These are phyloP conservation scores for Morelia viridis DNA, from an alignment of 2,797 vertebrate species.

Conservation along the genomic window DNA sequence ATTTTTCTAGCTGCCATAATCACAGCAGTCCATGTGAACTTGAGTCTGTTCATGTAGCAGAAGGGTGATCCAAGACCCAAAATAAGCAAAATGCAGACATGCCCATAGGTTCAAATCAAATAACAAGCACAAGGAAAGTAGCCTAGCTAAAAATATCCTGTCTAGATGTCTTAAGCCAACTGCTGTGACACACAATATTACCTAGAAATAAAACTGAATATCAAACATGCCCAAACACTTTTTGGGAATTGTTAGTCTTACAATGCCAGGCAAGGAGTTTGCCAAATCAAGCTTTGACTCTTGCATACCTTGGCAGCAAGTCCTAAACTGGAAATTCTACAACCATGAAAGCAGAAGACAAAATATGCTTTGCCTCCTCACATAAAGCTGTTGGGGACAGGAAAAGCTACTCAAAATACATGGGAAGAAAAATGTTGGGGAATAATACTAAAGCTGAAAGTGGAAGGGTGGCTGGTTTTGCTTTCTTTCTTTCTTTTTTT, in stretches of 20 bases:
- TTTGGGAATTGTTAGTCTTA: slow-evolving; percentile 27
- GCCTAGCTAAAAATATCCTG: slow-evolving; percentile 46
- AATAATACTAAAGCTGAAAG: slow-evolving; percentile 5
- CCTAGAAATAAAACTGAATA: slow-evolving; percentile 24
- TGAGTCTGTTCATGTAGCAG: neutral
- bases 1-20: neutral
- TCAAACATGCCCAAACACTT: neutral
- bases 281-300: slow-evolving; percentile 14
- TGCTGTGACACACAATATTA: neutral
- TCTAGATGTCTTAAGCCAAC: neutral
- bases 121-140: neutral
- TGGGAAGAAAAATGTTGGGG: slow-evolving; percentile 12
- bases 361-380: slow-evolving; percentile 12
- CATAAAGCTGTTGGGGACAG: slow-evolving; percentile 24
- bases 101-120: slow-evolving; percentile 28
- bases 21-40: neutral
- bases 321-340: neutral
- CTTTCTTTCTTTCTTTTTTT: neutral
- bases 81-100: slow-evolving; percentile 21
- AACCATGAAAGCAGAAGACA: slow-evolving; percentile 13
- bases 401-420: slow-evolving; percentile 26
- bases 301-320: neutral
- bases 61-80: neutral
- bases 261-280: slow-evolving; percentile 11
- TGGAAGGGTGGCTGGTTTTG: neutral